Evolutionary conservation across 1,140 invertebrate genomes (phyloP).

Genomic region (Adoxophyes honmai): DNA sequence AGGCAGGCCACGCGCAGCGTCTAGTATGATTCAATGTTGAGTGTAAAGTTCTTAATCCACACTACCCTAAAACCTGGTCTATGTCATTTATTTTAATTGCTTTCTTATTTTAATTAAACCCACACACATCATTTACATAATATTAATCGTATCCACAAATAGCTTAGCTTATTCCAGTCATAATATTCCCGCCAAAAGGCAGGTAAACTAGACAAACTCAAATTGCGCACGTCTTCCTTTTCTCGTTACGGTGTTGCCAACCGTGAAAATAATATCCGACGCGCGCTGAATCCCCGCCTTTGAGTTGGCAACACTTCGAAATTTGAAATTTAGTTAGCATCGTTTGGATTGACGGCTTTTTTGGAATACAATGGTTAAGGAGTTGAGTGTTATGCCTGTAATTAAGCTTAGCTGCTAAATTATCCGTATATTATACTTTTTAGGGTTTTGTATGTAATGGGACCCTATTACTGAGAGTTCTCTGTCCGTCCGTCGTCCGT

Average conservation of each 20-base stretch:
- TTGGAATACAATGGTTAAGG: neutral
- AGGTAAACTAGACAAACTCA: neutral
- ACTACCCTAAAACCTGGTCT: too few relatives aligned
- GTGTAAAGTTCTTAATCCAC: too few relatives aligned
- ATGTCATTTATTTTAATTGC: too few relatives aligned
- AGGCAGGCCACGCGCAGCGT: too few relatives aligned
- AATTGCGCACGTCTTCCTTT: neutral
- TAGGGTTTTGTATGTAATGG: neutral
- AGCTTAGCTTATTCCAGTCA: too few relatives aligned
- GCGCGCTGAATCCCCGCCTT: constrained; percentile 37
- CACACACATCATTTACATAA: too few relatives aligned
- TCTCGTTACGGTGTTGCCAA: constrained; percentile 43
- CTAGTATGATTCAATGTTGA: too few relatives aligned
- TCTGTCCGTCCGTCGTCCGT: too few relatives aligned
- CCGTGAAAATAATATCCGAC: constrained; percentile 57
- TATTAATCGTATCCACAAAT: too few relatives aligned
- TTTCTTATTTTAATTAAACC: too few relatives aligned
- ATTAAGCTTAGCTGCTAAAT: neutral
- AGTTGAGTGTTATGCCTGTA: neutral
- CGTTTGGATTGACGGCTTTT: neutral
- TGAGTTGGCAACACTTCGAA: constrained; percentile 23
- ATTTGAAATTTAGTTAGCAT: neutral
- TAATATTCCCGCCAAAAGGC: neutral
- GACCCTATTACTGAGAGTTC: too few relatives aligned
- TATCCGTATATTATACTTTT: neutral